Base-by-base conservation (phyloP, 2,888 invertebrate genomes). In the Ichneumon xanthorius region DNA sequence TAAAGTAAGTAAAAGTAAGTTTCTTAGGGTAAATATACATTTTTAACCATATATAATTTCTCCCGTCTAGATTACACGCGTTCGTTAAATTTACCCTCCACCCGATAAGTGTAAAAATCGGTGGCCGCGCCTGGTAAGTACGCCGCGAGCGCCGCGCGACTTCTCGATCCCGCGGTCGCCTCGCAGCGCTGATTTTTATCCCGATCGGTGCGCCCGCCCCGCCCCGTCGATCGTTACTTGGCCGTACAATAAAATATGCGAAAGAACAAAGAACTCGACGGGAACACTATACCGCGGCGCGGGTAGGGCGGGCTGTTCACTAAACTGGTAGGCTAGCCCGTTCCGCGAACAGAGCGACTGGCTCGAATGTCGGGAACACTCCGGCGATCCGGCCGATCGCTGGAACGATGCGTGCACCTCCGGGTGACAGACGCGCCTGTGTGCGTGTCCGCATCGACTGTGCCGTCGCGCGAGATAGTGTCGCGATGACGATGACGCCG, bases 391-490 rank as follows among this genome's bases (percentile, higher is more conserved):
- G 4, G 22, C 9, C 68, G 45, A 67, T 67, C 19, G 7, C 16
- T 16, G 1, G 22, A 26, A 26, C 68, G 45, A 67, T 67, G 19
- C 22, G 40, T 67, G 37, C 33, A 16, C 16, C 33, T 16, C 5
- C 30, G 26, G n/a, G 1, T 30, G 16, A 33, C 33, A 7, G 30
- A 63, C 33, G 30, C 63, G 30, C 4, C 16, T 7, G 67, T 67
- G 67, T 40, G 67, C 19, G 40, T 67, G 50, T 48, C 22, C 26
- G 19, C 22, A 6, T 37, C 30, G 45, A 22, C 53, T 26, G 22
- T 22, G 53, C 33, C 67, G 65, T 65, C 63, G 67, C 7, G 22
- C 67, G 73, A 73, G 86, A 72, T 87, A 82, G 84, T 63, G 71
- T 81, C 71, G 83, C 68, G 73, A 33, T 61, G 63, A 76, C 71